Evolutionary conservation across 2,888 invertebrate genomes (phyloP).

Genomic region (Archips xylosteana): DNA sequence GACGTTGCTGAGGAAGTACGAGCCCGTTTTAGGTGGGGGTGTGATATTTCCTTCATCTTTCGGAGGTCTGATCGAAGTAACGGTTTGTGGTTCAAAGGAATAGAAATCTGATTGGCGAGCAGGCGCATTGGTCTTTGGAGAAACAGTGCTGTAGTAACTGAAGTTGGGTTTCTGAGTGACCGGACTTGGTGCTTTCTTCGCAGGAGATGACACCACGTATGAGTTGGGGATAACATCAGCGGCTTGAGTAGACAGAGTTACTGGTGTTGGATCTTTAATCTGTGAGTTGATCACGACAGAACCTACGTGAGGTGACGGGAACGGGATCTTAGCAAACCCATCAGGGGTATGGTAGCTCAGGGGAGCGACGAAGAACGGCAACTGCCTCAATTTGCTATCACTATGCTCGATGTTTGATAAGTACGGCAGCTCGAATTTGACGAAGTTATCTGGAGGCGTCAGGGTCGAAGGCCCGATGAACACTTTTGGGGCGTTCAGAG

Average conservation of each 20-base stretch:
- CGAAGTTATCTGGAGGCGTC: conserved; percentile 89
- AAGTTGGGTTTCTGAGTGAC: conserved; percentile 74
- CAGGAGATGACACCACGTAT: conserved; percentile 56
- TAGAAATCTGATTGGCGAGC: conserved; percentile 71
- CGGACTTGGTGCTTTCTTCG: conserved; percentile 61
- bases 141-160: conserved; percentile 74
- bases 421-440: conserved; percentile 93
- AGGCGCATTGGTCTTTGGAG: conserved; percentile 64
- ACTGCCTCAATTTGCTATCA: conserved; percentile 89
- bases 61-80: conserved; percentile 65
- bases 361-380: conserved; percentile 95
- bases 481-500: conserved; percentile 89
- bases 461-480: conserved; percentile 93
- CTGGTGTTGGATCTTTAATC: conserved; percentile 64
- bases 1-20: conserved; percentile 66
- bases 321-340: conserved; percentile 93
- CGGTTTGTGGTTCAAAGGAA: conserved; percentile 76
- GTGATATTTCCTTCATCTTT: conserved; percentile 53
- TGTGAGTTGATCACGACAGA: conserved; percentile 91
- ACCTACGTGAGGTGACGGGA: conserved; percentile 94
- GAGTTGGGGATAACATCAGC: conserved; percentile 57
- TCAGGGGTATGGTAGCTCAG: conserved; percentile 93
- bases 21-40: conserved; percentile 61
- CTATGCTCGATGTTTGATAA: conserved; percentile 90
- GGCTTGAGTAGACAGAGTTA: conserved; percentile 49